Percentiles rank a stretch among this genome's conserved stretches.
phyloP scores from a whole-genome alignment of 2,888 invertebrate species.

The Platycheirus rosarum region DNA sequence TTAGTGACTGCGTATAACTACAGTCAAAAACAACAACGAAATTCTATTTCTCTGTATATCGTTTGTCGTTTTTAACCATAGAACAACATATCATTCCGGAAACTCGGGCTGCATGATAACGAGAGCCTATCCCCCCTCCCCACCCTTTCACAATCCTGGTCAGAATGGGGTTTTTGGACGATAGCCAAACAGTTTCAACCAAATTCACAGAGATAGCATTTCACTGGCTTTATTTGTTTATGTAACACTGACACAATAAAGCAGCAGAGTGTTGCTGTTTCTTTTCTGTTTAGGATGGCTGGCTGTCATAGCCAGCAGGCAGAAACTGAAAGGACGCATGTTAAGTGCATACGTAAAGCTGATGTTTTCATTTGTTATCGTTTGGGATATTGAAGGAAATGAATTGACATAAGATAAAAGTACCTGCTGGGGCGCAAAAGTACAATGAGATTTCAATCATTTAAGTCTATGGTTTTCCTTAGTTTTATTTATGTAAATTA shows the following conservation, averaged over 20 bases:
- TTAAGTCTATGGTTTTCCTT: no score
- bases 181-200: conserved; percentile 43
- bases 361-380: not conserved
- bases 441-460: no score
- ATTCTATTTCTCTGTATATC: conserved; percentile 19
- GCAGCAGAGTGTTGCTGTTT: conserved; percentile 21
- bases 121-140: conserved; percentile 1
- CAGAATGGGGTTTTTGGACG: conserved; percentile 31
- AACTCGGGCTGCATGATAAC: conserved; percentile 38
- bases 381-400: no score
- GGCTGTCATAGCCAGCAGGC: conserved; percentile 30
- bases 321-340: not conserved
- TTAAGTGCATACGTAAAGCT: not conserved
- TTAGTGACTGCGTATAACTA: not conserved
- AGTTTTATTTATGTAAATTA: no score
- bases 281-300: conserved; percentile 20
- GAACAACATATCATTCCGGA: conserved; percentile 33
- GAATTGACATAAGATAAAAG: no score
- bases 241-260: conserved; percentile 14
- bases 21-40: conserved; percentile 1
- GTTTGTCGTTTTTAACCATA: conserved; percentile 25
- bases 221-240: conserved; percentile 29
- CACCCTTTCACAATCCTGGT: not conserved
- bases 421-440: no score
- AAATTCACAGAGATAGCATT: conserved; percentile 17